Percentiles rank a stretch among this genome's conserved stretches.
Evolutionary conservation across 2,888 invertebrate genomes (phyloP).

Genomic region (Drosophila koepferae): DNA sequence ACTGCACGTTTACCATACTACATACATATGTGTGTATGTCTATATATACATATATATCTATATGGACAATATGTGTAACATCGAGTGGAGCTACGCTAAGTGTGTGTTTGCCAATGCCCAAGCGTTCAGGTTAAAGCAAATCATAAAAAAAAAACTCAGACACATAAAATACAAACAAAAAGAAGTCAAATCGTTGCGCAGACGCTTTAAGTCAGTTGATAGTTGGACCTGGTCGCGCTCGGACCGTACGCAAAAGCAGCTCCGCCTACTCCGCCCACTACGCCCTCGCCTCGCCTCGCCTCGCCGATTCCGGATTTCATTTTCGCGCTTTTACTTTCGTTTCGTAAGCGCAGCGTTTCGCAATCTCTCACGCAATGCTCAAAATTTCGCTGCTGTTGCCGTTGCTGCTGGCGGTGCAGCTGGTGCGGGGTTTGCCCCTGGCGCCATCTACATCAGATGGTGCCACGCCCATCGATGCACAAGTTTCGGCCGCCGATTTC

Average conservation of each 20-base stretch:
- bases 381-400: constrained; percentile 13
- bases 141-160: constrained; percentile 10
- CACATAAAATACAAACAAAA: constrained; percentile 36
- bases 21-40: no score
- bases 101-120: constrained; percentile 39
- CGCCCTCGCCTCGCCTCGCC: background rate
- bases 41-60: background rate
- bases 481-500: constrained; percentile 72
- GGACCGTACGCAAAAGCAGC: constrained; percentile 33
- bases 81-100: background rate
- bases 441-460: constrained; percentile 71
- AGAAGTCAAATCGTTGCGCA: constrained; percentile 68
- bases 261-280: background rate
- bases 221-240: constrained; percentile 57
- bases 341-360: constrained; percentile 47
- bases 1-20: background rate
- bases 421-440: constrained; percentile 39
- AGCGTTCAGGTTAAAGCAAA: constrained; percentile 58
- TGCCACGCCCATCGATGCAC: constrained; percentile 73
- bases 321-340: constrained; percentile 30
- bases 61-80: background rate
- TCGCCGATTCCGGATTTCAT: constrained; percentile 6
- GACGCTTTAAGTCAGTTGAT: constrained; percentile 66
- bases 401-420: constrained; percentile 23
- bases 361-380: constrained; percentile 34